These are phyloP conservation scores for Himalopsyche phryganea DNA, from an alignment of 1,140 invertebrate species.

Conservation along the genomic window DNA sequence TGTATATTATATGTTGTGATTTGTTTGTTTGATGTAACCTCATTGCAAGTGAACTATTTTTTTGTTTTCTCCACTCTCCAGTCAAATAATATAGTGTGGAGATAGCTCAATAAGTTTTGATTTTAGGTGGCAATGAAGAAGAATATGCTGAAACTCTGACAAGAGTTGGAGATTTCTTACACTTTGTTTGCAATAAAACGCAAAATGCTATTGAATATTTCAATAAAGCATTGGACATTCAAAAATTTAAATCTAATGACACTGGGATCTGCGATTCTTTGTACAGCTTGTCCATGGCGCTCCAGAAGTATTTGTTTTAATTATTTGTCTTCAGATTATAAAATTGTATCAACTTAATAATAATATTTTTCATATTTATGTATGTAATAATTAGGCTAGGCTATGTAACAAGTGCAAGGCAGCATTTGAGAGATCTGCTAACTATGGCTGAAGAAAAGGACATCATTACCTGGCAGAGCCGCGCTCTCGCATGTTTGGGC, in stretches of 20 bases:
- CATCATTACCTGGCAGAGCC: constrained; percentile 4
- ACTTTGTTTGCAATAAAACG: neutral
- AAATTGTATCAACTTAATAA: no score
- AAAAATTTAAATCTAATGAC: neutral
- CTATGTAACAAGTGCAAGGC: neutral
- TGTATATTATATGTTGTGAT: neutral
- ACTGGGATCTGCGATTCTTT: constrained; percentile 11
- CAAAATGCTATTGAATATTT: constrained; percentile 8
- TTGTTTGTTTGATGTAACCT: no score
- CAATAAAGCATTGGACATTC: constrained; percentile 11
- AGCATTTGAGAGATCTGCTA: constrained; percentile 2
- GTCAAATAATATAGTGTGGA: no score
- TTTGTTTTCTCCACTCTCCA: no score
- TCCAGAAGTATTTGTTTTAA: constrained; percentile 22
- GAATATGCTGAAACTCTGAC: constrained; percentile 13
- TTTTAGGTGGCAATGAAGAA: constrained; percentile 3
- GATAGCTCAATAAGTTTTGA: neutral
- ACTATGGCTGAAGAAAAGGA: neutral
- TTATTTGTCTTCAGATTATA: no score
- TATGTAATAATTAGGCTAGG: no score
- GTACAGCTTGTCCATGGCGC: constrained; percentile 9
- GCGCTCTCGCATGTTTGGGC: constrained; percentile 5
- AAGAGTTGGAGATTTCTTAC: constrained; percentile 4
- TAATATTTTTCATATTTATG: no score
- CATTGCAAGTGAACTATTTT: no score